phyloP scores from a whole-genome alignment of 1,140 invertebrate genomes.

The Psilanteris sp. region DNA sequence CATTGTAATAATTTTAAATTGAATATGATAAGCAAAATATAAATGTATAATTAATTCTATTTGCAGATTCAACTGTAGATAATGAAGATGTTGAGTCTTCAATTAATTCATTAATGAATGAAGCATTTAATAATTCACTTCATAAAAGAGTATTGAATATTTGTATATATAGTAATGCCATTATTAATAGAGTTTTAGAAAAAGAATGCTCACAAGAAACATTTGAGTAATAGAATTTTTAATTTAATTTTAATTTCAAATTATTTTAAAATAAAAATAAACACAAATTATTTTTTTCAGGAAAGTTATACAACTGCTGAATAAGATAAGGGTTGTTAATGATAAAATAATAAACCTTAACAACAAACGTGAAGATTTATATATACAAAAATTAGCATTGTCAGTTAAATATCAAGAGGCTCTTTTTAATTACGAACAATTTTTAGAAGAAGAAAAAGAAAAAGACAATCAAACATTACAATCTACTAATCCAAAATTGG shows the following conservation, averaged over 20 bases:
- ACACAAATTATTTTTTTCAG: conserved; percentile 6
- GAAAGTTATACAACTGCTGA: background rate
- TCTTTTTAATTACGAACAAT: conserved; percentile 11
- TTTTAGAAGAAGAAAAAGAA: background rate
- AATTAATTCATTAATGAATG: background rate
- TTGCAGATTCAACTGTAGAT: background rate
- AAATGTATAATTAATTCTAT: too few relatives aligned
- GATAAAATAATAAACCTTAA: background rate
- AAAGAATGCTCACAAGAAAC: background rate
- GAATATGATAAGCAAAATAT: too few relatives aligned
- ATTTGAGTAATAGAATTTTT: conserved; percentile 2
- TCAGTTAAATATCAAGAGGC: background rate
- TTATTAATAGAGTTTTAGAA: background rate
- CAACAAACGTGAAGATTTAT: background rate
- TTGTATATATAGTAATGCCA: conserved; percentile 12
- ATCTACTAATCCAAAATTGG: background rate
- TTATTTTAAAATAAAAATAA: too few relatives aligned
- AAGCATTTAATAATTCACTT: conserved; percentile 6
- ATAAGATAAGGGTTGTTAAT: background rate
- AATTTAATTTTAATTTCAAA: background rate
- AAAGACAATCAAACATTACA: conserved; percentile 3
- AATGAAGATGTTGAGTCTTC: background rate
- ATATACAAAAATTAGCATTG: background rate
- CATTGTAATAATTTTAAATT: background rate
- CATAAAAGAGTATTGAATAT: conserved; percentile 5